These are phyloP conservation scores for Ursus arctos DNA, from an alignment of 2,113 vertebrate genomes.

Conservation along the genomic window DNA sequence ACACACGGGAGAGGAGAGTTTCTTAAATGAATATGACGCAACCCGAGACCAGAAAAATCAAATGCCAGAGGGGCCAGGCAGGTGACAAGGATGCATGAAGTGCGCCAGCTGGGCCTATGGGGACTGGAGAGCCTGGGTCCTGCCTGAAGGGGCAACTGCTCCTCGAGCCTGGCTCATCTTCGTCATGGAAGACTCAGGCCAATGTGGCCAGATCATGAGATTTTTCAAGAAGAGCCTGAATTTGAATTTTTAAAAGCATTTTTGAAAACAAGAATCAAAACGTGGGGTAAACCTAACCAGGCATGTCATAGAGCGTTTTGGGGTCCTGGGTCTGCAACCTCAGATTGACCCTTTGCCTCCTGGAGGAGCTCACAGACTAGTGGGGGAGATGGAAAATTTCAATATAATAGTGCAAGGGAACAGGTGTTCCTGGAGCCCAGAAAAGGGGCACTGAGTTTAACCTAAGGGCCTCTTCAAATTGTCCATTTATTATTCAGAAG, in stretches of 20 bases:
- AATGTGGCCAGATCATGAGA: background rate
- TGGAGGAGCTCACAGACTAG: background rate
- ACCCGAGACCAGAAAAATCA: background rate
- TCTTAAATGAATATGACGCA: accelerated
- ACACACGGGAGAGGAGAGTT: background rate
- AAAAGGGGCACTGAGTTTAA: background rate
- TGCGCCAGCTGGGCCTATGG: background rate
- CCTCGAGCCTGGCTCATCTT: background rate
- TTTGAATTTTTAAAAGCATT: background rate
- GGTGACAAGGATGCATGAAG: background rate
- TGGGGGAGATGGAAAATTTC: background rate
- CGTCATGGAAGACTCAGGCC: background rate
- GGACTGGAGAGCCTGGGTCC: background rate
- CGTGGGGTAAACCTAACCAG: background rate
- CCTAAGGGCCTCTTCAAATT: background rate
- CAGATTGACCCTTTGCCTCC: background rate
- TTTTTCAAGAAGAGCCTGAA: conserved; percentile 8
- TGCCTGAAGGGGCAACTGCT: background rate
- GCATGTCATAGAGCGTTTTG: background rate
- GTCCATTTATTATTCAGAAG: background rate
- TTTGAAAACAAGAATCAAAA: background rate
- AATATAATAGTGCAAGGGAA: background rate
- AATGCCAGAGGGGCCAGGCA: background rate
- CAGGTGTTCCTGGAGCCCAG: background rate
- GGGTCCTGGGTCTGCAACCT: background rate